These are phyloP conservation scores for Aplocera efformata DNA, from an alignment of 2,888 invertebrate species.

Conservation along the genomic window DNA sequence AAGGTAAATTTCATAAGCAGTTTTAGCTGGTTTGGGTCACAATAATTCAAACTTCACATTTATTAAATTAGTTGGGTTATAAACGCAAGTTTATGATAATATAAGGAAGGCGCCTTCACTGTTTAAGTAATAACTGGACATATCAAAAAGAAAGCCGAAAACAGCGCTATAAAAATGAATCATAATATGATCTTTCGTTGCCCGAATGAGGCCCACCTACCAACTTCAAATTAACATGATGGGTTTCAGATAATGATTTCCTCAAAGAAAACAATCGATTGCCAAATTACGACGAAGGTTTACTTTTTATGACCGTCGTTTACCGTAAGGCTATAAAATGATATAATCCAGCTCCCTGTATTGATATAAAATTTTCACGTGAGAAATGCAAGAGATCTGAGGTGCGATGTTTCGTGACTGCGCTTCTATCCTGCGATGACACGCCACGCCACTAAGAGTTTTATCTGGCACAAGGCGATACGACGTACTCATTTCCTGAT, in stretches of 20 bases:
- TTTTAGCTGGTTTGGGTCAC: no score
- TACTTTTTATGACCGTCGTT: slow-evolving; percentile 9
- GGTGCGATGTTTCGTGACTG: slow-evolving; percentile 60
- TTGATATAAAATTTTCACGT: slow-evolving; percentile 24
- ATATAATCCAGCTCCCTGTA: slow-evolving; percentile 6
- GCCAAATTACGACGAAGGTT: slow-evolving; percentile 4
- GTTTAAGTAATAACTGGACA: not conserved
- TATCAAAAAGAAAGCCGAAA: slow-evolving; percentile 13
- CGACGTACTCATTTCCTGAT: slow-evolving; percentile 59
- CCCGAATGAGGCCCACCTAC: slow-evolving; percentile 16
- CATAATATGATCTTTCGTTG: slow-evolving; percentile 11
- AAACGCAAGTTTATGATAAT: no score
- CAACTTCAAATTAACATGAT: not conserved
- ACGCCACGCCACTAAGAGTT: slow-evolving; percentile 64
- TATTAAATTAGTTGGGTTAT: no score
- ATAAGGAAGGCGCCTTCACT: not conserved
- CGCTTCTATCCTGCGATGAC: slow-evolving; percentile 52
- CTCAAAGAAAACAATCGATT: slow-evolving; percentile 1
- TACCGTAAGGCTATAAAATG: slow-evolving; percentile 17
- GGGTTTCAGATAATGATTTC: no score
- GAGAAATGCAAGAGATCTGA: slow-evolving; percentile 22
- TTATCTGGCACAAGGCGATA: slow-evolving; percentile 70
- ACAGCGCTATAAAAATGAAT: slow-evolving; percentile 12
- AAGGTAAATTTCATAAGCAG: no score
- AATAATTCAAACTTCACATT: no score